These are phyloP conservation scores for Porites lobata DNA, from an alignment of 92 coral and sea anemone genomes.

Conservation along the genomic window DNA sequence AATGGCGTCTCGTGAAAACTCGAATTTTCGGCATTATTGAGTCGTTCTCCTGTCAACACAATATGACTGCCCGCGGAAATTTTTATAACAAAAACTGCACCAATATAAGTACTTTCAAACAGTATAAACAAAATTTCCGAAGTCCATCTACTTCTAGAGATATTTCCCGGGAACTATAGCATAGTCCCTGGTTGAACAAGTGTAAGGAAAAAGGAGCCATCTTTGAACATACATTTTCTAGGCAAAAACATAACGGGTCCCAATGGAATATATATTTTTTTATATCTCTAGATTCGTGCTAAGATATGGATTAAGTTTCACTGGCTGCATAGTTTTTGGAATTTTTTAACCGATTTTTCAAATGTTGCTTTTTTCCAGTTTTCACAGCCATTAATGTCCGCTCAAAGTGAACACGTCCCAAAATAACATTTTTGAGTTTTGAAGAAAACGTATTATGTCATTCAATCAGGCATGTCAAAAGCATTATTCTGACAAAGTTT, in stretches of 20 bases:
- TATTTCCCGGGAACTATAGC: slow-evolving; percentile 1
- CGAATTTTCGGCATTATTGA: neutral
- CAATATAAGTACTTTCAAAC: neutral
- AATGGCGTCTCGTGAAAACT: neutral
- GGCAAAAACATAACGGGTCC: neutral
- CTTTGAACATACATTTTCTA: slow-evolving; percentile 15
- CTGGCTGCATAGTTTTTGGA: neutral
- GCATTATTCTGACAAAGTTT: too few species aligned
- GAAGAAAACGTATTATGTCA: too few species aligned
- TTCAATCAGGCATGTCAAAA: too few species aligned
- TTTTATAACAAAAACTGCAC: neutral
- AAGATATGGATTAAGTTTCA: slow-evolving; percentile 13
- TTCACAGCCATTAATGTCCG: neutral
- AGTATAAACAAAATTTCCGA: neutral
- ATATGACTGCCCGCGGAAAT: slow-evolving; percentile 3
- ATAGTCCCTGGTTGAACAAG: neutral
- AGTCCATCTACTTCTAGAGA: slow-evolving; percentile 10
- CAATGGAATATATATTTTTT: neutral
- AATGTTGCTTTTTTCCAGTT: neutral
- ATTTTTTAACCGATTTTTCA: neutral
- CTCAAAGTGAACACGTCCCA: slow-evolving; percentile 1
- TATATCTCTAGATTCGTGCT: neutral
- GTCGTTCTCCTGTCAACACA: slow-evolving; percentile 1
- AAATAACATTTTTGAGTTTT: too few species aligned
- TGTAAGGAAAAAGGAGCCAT: slow-evolving; percentile 7